Percentiles rank a stretch among this genome's conserved stretches.
phyloP scores from a whole-genome alignment of 2,113 vertebrate genomes.

The Pseudolaguvia tuberculata region DNA sequence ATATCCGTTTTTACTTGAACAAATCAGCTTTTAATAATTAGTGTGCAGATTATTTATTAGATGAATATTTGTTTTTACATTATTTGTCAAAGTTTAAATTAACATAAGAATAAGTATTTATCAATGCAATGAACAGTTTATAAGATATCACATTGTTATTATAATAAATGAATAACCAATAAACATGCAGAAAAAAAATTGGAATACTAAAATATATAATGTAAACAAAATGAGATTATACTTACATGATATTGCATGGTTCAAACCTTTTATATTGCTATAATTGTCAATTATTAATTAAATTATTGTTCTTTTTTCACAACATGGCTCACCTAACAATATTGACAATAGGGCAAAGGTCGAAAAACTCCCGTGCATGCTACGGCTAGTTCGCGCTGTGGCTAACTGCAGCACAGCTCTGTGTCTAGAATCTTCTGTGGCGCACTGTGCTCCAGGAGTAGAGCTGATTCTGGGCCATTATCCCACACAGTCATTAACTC shows the following conservation, averaged over 20 bases:
- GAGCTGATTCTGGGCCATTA: conserved; percentile 41
- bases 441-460: conserved; percentile 34
- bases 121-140: not conserved
- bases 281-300: not conserved
- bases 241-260: not conserved
- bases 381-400: conserved; percentile 15
- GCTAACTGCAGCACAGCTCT: conserved; percentile 28
- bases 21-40: not conserved
- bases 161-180: not conserved
- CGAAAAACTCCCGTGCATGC: conserved; percentile 2
- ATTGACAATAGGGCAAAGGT: not conserved
- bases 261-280: not conserved
- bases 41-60: not conserved
- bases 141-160: too few species aligned
- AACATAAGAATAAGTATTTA: not conserved
- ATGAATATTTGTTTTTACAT: not conserved
- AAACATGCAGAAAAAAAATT: not conserved
- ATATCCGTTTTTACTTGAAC: not conserved
- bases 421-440: conserved; percentile 40
- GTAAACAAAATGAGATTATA: not conserved
- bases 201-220: not conserved
- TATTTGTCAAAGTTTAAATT: not conserved
- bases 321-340: conserved; percentile 31
- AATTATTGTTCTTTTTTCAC: not conserved
- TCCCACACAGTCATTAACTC: conserved; percentile 44